phyloP scores from a whole-genome alignment of 2,113 vertebrate genomes.

The Triplophysa dalaica region DNA sequence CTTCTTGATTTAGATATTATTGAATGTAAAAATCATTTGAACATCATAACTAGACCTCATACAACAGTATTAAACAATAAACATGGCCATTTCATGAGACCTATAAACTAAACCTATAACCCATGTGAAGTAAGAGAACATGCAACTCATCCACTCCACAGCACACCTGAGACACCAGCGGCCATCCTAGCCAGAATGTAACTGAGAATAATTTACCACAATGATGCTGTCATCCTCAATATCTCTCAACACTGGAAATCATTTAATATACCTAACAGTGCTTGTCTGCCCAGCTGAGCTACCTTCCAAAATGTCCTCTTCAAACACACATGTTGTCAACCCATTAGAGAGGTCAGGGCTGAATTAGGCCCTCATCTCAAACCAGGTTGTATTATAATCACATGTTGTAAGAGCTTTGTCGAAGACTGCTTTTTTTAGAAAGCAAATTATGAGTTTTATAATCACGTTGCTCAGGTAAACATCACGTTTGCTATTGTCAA shows the following conservation, averaged over 20 bases:
- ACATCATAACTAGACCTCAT: too few relatives aligned
- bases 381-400: neutral
- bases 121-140: neutral
- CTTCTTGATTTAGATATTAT: too few relatives aligned
- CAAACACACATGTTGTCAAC: neutral
- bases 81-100: too few relatives aligned
- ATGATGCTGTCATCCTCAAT: conserved; percentile 32
- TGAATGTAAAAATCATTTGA: too few relatives aligned
- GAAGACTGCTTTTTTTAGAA: neutral
- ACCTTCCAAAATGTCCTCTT: neutral
- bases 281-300: conserved; percentile 5
- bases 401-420: neutral
- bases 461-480: neutral
- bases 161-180: conserved; percentile 9
- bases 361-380: conserved; percentile 1
- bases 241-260: conserved; percentile 24
- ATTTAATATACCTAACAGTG: conserved; percentile 23
- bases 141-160: neutral
- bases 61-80: too few relatives aligned
- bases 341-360: neutral
- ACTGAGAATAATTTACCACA: conserved; percentile 33
- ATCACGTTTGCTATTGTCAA: neutral
- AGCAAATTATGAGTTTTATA: neutral
- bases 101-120: neutral
- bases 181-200: neutral